A percentile compares a stretch with the other conserved stretches of the same genome.
Evolutionary conservation across 1,140 invertebrate genomes (phyloP).

Genomic region (Dendrolimus punctatus): DNA sequence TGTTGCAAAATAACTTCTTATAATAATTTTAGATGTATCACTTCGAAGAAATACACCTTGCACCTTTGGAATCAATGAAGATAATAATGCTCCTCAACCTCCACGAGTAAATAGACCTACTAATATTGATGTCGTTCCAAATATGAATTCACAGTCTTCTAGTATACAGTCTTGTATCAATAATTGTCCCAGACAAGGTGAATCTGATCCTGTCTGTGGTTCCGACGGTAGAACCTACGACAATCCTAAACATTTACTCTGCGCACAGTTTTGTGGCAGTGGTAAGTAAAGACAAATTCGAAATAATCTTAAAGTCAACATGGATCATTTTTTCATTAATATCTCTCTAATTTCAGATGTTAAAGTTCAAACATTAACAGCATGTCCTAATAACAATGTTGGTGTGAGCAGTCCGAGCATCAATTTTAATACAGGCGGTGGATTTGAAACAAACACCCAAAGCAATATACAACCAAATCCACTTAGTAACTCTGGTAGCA

Average conservation of each 20-base stretch:
- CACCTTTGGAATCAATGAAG: no score
- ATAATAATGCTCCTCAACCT: no score
- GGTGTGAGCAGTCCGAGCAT: neutral
- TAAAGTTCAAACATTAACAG: neutral
- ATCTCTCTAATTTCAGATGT: neutral
- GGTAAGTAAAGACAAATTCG: constrained; percentile 2
- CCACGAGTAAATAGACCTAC: no score
- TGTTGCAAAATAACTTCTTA: no score
- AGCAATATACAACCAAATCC: neutral
- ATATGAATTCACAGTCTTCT: neutral
- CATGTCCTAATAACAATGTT: neutral
- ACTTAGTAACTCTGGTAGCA: no score
- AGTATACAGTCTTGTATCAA: constrained; percentile 42
- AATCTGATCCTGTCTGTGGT: constrained; percentile 83
- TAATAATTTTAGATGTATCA: no score
- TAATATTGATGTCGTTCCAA: neutral
- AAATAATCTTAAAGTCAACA: no score
- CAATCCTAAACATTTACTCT: constrained; percentile 75
- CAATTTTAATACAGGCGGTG: neutral
- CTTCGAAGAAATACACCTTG: no score
- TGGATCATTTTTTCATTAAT: no score
- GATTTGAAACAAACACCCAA: neutral
- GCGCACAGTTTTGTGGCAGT: constrained; percentile 66
- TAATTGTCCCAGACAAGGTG: constrained; percentile 66
- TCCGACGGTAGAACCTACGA: constrained; percentile 75